A percentile compares a stretch with the other conserved stretches of the same genome.
These are phyloP conservation scores for Podiceps cristatus DNA, from an alignment of 2,113 vertebrate genomes.

Conservation along the genomic window DNA sequence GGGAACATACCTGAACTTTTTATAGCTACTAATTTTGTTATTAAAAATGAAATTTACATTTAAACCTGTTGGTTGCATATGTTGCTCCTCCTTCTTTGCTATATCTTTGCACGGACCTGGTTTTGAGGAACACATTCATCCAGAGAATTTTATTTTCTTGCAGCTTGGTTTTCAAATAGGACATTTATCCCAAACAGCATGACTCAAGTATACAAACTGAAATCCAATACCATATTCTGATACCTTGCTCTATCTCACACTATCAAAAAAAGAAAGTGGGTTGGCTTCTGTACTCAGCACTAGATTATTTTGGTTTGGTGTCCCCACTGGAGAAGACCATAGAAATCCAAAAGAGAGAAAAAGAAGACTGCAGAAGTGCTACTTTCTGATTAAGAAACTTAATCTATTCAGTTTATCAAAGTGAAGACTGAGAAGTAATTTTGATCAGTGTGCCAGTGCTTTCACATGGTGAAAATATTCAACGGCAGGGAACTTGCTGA, in stretches of 20 bases:
- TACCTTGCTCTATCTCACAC: not conserved
- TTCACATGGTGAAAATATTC: not conserved
- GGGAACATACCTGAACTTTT: not conserved
- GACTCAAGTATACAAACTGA: not conserved
- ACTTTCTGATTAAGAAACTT: not conserved
- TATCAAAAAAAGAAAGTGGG: not conserved
- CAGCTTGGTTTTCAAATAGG: not conserved
- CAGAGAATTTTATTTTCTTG: not conserved
- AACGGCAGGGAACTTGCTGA: not conserved
- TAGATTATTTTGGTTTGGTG: not conserved
- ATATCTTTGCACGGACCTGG: not conserved
- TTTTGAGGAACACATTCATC: not conserved
- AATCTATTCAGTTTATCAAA: not conserved
- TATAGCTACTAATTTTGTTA: not conserved
- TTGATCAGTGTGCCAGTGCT: not conserved
- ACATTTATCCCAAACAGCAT: not conserved
- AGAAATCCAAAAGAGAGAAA: not conserved
- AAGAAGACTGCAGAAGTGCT: not conserved
- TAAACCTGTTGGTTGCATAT: not conserved
- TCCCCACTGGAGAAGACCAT: not conserved
- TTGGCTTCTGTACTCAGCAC: not conserved
- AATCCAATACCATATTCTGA: not conserved
- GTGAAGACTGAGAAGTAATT: not conserved
- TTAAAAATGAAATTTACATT: not conserved
- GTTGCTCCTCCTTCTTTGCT: not conserved